A percentile compares a stretch with the other conserved stretches of the same genome.
Evolutionary conservation across 2,113 vertebrate genomes (phyloP).

Genomic region (Bufo gargarizans): DNA sequence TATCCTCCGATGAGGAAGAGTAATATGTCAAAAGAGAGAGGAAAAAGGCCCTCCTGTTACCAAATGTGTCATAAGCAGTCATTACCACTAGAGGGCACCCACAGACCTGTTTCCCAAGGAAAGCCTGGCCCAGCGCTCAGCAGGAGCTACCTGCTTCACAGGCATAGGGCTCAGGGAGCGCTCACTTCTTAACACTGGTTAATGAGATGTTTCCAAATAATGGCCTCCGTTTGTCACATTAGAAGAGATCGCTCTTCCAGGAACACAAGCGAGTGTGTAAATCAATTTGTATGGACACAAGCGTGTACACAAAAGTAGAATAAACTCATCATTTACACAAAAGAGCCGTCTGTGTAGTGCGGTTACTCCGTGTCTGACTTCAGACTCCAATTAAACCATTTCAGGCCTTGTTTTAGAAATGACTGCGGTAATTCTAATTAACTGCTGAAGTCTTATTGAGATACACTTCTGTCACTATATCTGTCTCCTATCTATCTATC

Average conservation of each 20-base stretch:
- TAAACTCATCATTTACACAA: not conserved
- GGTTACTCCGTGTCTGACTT: not conserved
- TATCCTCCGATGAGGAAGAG: not conserved
- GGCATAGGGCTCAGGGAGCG: not conserved
- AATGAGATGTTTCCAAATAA: constrained; percentile 30
- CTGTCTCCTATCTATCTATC: constrained; percentile 1
- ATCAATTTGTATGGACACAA: constrained; percentile 26
- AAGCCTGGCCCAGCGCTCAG: not conserved
- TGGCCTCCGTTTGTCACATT: not conserved
- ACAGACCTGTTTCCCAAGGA: constrained; percentile 22
- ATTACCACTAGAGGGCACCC: constrained; percentile 62
- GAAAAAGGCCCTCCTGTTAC: not conserved
- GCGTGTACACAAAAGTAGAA: not conserved
- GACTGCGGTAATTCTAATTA: not conserved
- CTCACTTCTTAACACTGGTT: not conserved
- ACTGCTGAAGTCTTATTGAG: not conserved
- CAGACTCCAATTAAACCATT: not conserved
- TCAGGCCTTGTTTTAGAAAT: not conserved
- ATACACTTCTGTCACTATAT: not conserved
- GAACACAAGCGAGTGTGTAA: not conserved
- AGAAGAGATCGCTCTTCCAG: not conserved
- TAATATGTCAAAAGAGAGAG: not conserved
- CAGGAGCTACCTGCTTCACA: not conserved
- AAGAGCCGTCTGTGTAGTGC: not conserved
- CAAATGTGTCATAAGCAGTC: not conserved